Evolutionary conservation across 2,113 vertebrate genomes (phyloP).

Genomic region (Chinchilla lanigera): DNA sequence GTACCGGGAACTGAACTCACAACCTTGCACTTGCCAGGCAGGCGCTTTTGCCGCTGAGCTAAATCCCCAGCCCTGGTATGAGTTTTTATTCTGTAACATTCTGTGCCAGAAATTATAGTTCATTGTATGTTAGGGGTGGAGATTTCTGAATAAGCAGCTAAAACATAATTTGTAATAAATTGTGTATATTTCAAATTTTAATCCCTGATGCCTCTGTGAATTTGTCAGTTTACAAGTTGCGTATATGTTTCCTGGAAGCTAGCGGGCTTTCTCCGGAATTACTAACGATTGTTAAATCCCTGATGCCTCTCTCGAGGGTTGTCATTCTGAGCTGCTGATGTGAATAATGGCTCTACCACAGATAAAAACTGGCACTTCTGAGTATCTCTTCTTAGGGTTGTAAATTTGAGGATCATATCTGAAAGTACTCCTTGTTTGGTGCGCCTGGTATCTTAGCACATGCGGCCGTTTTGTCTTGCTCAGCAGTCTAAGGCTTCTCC

Average conservation of each 20-base stretch:
- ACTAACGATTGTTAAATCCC: constrained; percentile 3
- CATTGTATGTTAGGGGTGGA: constrained; percentile 48
- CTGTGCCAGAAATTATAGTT: constrained; percentile 22
- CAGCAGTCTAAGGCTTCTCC: background rate
- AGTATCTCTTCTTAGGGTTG: constrained; percentile 28
- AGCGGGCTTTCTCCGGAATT: background rate
- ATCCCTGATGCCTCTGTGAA: background rate
- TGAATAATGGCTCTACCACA: background rate
- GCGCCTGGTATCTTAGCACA: background rate
- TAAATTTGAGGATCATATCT: constrained; percentile 41
- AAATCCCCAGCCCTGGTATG: no score
- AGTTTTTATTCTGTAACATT: constrained; percentile 18
- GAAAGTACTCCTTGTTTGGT: background rate
- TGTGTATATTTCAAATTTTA: constrained; percentile 56
- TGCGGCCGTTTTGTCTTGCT: background rate
- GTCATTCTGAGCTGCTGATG: background rate
- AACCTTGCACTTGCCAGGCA: no score
- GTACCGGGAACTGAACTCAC: no score
- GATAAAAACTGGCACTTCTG: constrained; percentile 40
- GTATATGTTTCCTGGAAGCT: constrained; percentile 29
- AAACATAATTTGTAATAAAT: constrained; percentile 28
- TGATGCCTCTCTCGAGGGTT: background rate
- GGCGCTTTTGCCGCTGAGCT: no score
- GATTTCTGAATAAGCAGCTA: constrained; percentile 55
- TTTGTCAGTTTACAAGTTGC: constrained; percentile 50